Conservation (phyloP, 2,888 invertebrate genomes). For the Cantharis nigra region DNA sequence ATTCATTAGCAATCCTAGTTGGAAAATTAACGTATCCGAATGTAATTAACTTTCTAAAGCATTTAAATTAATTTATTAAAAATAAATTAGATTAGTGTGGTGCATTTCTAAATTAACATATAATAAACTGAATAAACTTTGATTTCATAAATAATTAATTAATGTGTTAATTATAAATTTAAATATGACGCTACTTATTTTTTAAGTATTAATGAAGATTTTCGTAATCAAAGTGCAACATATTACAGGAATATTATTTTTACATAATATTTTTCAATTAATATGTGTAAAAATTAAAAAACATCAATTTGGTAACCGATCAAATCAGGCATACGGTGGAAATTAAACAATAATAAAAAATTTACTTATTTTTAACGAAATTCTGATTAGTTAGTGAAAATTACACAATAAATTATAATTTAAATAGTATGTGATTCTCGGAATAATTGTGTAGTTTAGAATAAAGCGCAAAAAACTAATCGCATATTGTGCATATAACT, state of each 20-base stretch:
- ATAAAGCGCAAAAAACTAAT: too few species aligned
- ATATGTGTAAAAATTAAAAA: not conserved
- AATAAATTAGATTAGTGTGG: not conserved
- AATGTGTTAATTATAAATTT: not conserved
- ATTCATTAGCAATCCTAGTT: too few species aligned
- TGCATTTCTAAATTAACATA: not conserved
- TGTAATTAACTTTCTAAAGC: not conserved
- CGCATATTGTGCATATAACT: too few species aligned
- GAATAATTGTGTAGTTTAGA: too few species aligned
- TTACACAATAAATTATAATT: too few species aligned
- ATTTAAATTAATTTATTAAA: not conserved
- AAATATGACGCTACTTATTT: not conserved
- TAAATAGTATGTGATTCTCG: too few species aligned
- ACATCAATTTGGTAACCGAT: not conserved
- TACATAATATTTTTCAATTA: not conserved
- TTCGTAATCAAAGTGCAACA: not conserved
- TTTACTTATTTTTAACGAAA: too few species aligned
- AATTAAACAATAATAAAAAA: not conserved
- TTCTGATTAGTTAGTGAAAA: too few species aligned
- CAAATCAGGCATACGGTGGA: not conserved
- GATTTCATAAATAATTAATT: not conserved
- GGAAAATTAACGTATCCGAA: not conserved
- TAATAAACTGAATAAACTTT: not conserved
- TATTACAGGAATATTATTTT: not conserved
- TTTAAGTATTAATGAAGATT: not conserved